phyloP scores from a whole-genome alignment of 2,113 vertebrate species.

The Erinaceus europaeus region DNA sequence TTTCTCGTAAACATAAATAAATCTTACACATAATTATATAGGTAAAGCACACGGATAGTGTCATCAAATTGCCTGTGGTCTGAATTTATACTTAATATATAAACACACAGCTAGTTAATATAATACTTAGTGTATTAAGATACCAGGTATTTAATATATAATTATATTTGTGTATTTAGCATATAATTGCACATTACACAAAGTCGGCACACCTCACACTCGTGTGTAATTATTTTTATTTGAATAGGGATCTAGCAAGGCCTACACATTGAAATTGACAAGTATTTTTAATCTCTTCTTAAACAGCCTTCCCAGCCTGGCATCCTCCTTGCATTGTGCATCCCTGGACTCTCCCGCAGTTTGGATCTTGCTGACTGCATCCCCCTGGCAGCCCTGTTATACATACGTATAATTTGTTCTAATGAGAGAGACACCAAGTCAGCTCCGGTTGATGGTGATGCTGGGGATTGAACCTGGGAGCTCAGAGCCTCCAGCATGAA shows the following conservation, averaged over 20 bases:
- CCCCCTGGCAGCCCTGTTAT: too few relatives aligned
- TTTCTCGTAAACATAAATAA: not conserved
- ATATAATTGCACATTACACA: too few relatives aligned
- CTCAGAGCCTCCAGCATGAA: too few relatives aligned
- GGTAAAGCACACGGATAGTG: not conserved
- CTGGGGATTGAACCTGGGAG: too few relatives aligned
- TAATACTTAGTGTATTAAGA: not conserved
- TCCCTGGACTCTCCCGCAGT: not conserved
- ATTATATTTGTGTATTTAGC: not conserved
- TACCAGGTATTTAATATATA: not conserved
- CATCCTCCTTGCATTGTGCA: accelerated
- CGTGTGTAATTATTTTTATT: not conserved
- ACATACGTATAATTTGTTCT: too few relatives aligned
- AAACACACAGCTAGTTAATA: not conserved
- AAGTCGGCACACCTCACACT: not conserved
- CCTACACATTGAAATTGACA: not conserved
- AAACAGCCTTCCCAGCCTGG: accelerated
- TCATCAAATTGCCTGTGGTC: not conserved
- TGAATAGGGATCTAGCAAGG: not conserved
- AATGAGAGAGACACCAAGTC: too few relatives aligned
- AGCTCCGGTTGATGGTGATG: too few relatives aligned
- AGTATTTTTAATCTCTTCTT: not conserved
- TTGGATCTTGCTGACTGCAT: not conserved
- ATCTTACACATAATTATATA: not conserved
- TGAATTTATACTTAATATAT: not conserved